A percentile compares a stretch with the other conserved stretches of the same genome.
Conservation (phyloP, 2,797 vertebrate species). For the Hydrolagus colliei region DNA sequence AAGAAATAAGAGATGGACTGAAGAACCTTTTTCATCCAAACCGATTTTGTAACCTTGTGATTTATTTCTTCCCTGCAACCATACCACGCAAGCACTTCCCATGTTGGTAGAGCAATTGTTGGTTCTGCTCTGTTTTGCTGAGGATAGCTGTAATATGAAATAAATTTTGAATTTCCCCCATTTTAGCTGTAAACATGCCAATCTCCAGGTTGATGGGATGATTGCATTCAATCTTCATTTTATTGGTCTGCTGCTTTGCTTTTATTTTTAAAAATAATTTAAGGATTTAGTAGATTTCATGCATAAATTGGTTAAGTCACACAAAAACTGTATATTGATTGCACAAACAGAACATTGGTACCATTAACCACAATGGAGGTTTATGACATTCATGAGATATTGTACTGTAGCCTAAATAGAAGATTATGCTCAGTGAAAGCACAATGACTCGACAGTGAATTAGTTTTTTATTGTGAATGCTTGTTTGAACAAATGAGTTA, state of each 20-base stretch:
- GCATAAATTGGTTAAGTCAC: neutral
- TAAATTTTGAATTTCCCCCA: neutral
- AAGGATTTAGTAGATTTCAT: neutral
- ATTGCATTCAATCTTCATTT: neutral
- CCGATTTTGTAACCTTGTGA: no score
- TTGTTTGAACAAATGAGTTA: slow-evolving; percentile 15
- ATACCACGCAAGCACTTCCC: no score
- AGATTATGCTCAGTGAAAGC: neutral
- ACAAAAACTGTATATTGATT: neutral
- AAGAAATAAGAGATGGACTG: no score
- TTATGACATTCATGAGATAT: neutral
- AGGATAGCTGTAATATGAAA: neutral
- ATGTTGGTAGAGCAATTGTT: no score
- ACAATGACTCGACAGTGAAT: neutral
- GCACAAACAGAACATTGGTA: neutral
- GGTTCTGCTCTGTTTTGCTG: neutral
- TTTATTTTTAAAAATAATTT: neutral
- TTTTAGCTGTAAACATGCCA: neutral
- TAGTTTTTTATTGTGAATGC: slow-evolving; percentile 14
- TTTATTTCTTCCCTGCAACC: no score
- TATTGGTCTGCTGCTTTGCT: neutral
- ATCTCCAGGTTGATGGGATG: neutral
- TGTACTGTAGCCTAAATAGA: neutral
- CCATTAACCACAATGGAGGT: slow-evolving; percentile 10
- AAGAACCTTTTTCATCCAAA: no score